A percentile compares a stretch with the other conserved stretches of the same genome.
Evolutionary conservation across 2,113 vertebrate genomes (phyloP).

Genomic region (Miniopterus natalensis): DNA sequence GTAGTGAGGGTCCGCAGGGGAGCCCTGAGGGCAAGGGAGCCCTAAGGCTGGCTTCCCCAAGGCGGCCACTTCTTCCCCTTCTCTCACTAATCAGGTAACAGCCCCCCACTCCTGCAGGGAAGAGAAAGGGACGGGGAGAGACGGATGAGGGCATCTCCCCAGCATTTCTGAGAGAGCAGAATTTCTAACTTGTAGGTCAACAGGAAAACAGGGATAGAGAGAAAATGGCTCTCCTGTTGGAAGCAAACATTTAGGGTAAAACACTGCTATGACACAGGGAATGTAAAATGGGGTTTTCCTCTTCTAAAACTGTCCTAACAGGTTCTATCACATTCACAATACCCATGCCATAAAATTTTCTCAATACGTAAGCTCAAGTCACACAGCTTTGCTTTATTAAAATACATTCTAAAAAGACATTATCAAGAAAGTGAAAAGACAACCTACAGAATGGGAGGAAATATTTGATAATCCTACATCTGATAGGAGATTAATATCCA

Average conservation of each 20-base stretch:
- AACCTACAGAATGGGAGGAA: slow-evolving; percentile 8
- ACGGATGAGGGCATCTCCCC: background rate
- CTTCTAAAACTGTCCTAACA: background rate
- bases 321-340: background rate
- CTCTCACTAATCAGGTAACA: background rate
- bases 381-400: slow-evolving; percentile 19
- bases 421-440: slow-evolving; percentile 21
- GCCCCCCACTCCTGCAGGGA: background rate
- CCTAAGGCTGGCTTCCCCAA: background rate
- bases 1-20: background rate
- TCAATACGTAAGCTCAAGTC: background rate
- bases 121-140: background rate
- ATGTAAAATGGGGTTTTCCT: background rate
- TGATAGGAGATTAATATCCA: slow-evolving; percentile 36
- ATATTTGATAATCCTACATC: background rate
- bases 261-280: background rate
- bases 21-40: background rate
- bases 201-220: background rate
- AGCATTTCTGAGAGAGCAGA: background rate
- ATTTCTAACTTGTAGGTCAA: background rate
- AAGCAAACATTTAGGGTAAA: background rate
- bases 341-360: background rate
- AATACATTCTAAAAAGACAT: background rate
- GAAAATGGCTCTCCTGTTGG: background rate
- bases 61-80: background rate